Evolutionary conservation across 2,113 vertebrate species (phyloP).

Genomic region (Hymenochirus boettgeri): DNA sequence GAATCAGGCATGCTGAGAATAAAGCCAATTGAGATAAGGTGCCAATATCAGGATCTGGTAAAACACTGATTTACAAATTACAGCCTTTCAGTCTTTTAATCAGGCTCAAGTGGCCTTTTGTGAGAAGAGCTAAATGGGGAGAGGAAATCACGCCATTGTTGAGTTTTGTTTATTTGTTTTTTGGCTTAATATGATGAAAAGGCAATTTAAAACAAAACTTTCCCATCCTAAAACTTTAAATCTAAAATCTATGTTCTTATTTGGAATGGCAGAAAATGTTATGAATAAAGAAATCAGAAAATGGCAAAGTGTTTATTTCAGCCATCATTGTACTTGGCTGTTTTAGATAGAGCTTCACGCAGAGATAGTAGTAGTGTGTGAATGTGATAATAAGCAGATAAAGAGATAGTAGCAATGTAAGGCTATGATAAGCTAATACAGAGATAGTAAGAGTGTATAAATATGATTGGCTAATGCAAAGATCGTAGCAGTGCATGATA

Average conservation of each 20-base stretch:
- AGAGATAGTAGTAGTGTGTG: too few species aligned
- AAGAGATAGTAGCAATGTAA: too few species aligned
- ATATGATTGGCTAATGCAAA: too few species aligned
- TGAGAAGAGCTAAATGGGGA: background rate
- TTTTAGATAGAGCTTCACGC: too few species aligned
- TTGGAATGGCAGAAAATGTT: too few species aligned
- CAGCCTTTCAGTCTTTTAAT: constrained; percentile 43
- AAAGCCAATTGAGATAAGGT: constrained; percentile 64
- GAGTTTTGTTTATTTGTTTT: constrained; percentile 12
- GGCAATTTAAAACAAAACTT: background rate
- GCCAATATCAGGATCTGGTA: constrained; percentile 57
- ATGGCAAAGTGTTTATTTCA: too few species aligned
- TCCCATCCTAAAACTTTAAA: background rate
- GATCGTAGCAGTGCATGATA: too few species aligned
- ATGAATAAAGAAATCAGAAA: too few species aligned
- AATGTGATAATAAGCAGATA: too few species aligned
- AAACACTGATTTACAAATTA: constrained; percentile 57
- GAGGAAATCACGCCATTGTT: constrained; percentile 18
- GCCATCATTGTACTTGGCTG: too few species aligned
- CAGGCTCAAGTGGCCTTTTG: constrained; percentile 38
- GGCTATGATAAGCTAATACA: too few species aligned
- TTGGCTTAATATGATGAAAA: background rate
- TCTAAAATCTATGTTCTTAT: background rate
- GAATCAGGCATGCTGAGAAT: constrained; percentile 56
- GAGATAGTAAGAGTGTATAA: too few species aligned